These are phyloP conservation scores for Drosophila birchii DNA, from an alignment of 2,888 invertebrate genomes.

Conservation along the genomic window DNA sequence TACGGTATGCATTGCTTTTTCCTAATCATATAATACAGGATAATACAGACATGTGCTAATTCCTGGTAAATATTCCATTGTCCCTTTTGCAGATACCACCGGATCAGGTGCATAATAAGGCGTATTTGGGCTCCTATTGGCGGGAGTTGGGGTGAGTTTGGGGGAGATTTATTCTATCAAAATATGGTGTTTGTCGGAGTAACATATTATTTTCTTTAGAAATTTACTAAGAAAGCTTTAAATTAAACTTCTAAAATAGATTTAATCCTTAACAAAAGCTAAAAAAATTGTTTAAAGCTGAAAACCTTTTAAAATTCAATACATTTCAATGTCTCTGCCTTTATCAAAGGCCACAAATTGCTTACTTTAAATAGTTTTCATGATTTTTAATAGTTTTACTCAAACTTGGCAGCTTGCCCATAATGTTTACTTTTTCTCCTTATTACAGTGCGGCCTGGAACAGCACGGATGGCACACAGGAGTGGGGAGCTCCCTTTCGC, in stretches of 20 bases:
- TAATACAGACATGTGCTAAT: constrained; percentile 2
- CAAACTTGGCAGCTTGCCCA: constrained; percentile 29
- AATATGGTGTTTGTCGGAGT: too few relatives aligned
- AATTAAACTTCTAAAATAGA: neutral
- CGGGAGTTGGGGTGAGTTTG: constrained; percentile 82
- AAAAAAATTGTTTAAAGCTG: neutral
- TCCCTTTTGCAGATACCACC: constrained; percentile 77
- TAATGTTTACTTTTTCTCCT: constrained; percentile 15
- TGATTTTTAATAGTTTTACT: neutral
- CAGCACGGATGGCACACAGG: constrained; percentile 83
- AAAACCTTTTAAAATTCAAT: neutral
- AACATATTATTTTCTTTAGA: neutral
- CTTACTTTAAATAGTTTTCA: neutral
- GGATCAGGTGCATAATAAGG: constrained; percentile 83
- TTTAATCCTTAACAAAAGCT: neutral
- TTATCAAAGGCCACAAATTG: neutral
- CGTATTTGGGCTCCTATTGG: constrained; percentile 84
- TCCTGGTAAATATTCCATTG: neutral
- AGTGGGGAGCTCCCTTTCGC: constrained; percentile 85
- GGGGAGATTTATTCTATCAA: neutral
- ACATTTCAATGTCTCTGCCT: neutral
- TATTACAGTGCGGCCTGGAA: constrained; percentile 83
- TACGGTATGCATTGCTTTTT: constrained; percentile 76
- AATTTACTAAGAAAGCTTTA: neutral
- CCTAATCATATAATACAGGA: constrained; percentile 8